Base-by-base conservation (phyloP, 2,888 invertebrate genomes). In the Platycnemis pennipes region DNA sequence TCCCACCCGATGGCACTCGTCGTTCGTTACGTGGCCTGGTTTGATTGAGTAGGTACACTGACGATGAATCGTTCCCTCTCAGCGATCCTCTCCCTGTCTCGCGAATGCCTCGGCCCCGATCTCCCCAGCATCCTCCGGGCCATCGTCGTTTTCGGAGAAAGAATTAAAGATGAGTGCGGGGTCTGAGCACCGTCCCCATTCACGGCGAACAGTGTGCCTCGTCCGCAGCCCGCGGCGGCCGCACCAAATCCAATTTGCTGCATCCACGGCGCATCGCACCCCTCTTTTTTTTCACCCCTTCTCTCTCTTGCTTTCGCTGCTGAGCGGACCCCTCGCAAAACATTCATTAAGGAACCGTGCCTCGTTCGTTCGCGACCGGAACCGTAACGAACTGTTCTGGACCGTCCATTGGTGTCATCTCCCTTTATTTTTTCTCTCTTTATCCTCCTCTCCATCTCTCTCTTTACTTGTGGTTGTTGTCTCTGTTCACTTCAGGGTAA, bases 241-340 rank as follows among this genome's bases (percentile, higher is more conserved):
- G 19, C 42, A 44, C 91, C 31, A 63, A 91, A 63, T 69, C 91
- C 91, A 91, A 91, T 91, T 91, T 91, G n/a, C 91, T 63, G 91
- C 91, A 91, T 56, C 69, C 91, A 91, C 44, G 42, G 91, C 42
- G 56, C 91, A 63, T 63, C 46, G 49, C 49, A 53, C 37, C 49
- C 91, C 44, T 44, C 37, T 89, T 89, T 53, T 89, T 31, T 37
- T 56, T 53, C 56, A 16, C 44, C 63, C 2, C 77, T 8, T 1
- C n/a, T 63, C 19, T 63, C 63, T 37, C 37, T 77, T 26, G 16
- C 37, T 77, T 26, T 77, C 91, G 91, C n/a, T 44, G 42, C 42
- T 42, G 44, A 44, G 91, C 37, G 91, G 44, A 63, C 63, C 44
- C 44, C 4, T 44, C 63, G 63, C n/a, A 63, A 91, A 37, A 63